phyloP scores from a whole-genome alignment of 2,797 vertebrate genomes.

The Coccyzus lansbergi region DNA sequence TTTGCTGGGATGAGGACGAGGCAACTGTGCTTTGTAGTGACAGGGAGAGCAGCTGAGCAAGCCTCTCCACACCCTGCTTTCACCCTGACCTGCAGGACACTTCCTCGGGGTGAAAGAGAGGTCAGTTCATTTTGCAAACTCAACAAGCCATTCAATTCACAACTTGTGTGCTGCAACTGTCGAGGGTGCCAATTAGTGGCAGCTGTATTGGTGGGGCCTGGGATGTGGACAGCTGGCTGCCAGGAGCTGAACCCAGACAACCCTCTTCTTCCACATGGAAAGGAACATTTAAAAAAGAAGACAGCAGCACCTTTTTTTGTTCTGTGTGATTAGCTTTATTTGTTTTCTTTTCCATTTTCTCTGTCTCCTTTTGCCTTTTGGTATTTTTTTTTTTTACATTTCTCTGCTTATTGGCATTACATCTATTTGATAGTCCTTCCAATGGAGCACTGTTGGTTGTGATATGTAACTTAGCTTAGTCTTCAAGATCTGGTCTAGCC shows the following conservation, averaged over 20 bases:
- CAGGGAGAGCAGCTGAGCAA: neutral
- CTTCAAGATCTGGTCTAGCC: neutral
- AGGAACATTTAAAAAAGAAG: neutral
- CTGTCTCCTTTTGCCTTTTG: neutral
- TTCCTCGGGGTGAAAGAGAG: conserved; percentile 9
- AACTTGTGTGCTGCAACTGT: neutral
- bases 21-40: neutral
- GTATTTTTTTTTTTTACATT: neutral
- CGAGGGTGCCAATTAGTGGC: conserved; percentile 38
- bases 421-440: neutral
- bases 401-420: neutral
- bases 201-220: conserved; percentile 1
- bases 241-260: neutral
- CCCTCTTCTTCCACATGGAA: neutral
- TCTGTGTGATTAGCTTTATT: neutral
- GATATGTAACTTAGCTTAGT: neutral
- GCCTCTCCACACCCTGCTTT: neutral
- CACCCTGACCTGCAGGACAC: neutral
- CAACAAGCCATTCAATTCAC: neutral
- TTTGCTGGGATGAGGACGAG: accelerated
- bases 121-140: neutral
- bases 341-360: neutral
- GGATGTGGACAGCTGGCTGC: conserved; percentile 24
- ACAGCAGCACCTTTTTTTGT: neutral
- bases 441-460: accelerated